A percentile compares a stretch with the other conserved stretches of the same genome.
Evolutionary conservation across 2,888 invertebrate genomes (phyloP).

Genomic region (Alloplasta piceator): DNA sequence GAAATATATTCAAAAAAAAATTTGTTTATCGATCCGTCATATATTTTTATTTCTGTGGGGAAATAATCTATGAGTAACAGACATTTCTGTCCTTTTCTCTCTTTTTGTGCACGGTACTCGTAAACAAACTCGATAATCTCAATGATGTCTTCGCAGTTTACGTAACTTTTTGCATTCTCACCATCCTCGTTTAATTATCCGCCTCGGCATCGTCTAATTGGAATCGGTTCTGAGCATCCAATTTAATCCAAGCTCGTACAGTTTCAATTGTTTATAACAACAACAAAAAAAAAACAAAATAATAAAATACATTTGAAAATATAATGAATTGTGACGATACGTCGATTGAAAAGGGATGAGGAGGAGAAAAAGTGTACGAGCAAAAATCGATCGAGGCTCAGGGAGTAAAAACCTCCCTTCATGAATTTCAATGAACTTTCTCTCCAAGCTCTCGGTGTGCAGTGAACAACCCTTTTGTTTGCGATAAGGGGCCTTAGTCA

Average conservation of each 20-base stretch:
- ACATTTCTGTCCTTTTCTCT: constrained; percentile 9
- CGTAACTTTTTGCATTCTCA: constrained; percentile 24
- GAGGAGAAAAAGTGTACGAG: neutral
- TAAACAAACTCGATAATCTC: neutral
- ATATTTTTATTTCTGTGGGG: constrained; percentile 7
- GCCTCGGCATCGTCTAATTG: constrained; percentile 27
- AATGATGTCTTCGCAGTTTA: constrained; percentile 16
- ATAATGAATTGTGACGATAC: constrained; percentile 3
- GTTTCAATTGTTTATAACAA: no score
- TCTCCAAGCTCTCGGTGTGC: constrained; percentile 24
- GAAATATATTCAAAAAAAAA: no score
- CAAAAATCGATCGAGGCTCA: constrained; percentile 9
- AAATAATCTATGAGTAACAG: constrained; percentile 13
- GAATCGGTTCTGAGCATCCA: neutral
- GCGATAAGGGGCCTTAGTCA: constrained; percentile 67
- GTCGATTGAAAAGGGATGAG: neutral
- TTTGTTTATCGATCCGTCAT: no score
- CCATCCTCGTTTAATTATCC: constrained; percentile 28
- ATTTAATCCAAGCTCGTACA: neutral
- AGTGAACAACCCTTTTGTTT: constrained; percentile 73
- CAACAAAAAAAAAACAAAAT: no score
- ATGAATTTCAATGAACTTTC: constrained; percentile 76
- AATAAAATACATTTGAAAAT: neutral
- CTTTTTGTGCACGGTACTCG: neutral
- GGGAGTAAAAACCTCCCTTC: constrained; percentile 59